Base-by-base conservation (phyloP, 2,797 vertebrate genomes). In the Silurus lanzhouensis region DNA sequence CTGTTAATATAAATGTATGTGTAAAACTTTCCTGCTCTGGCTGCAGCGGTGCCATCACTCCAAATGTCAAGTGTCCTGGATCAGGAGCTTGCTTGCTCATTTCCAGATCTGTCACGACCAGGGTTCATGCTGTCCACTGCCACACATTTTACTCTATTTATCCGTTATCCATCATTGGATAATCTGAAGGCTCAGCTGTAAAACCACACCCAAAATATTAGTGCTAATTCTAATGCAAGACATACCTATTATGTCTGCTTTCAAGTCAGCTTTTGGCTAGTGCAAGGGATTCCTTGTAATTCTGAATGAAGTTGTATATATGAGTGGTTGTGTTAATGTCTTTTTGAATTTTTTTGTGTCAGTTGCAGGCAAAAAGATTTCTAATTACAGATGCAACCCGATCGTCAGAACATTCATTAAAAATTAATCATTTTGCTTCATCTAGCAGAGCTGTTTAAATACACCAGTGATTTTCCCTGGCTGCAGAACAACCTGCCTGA, bases 21-120 rank as follows among this genome's bases (percentile, higher is more conserved):
- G 76, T 70, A 64, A 78, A 66, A 85, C 48, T 68, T 68, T 75
- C 76, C 72, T 60, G 82, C 76, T 88, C 71, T 63, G 70, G 84
- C 75, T 85, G 77, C 88, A 90, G 87, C 87, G 83, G 87, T 84
- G 25, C 75, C 68, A 89, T 90, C 87, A 86, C 79, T 90, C 88
- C 84, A 86, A 70, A 84, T 89, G 89, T 88, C 60, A 15, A 60
- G 64, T 44, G 44, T 63, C 79, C 68, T 61, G 75, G 82, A 82
- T 79, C 55, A 83, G 71, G 83, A 77, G 52, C 66, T 79, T 75
- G n/a, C 74, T 83, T 81, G 68, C 15, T 84, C 78, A 82, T n/a
- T 85, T 89, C 48, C 72, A 52, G 52, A 85, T 67, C 70, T 72
- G 83, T 84, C 38, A 77, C 22, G 74, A 44, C 61, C 12, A 84